Base-by-base conservation (phyloP, 2,113 vertebrate species). In the Thalassoma bifasciatum region DNA sequence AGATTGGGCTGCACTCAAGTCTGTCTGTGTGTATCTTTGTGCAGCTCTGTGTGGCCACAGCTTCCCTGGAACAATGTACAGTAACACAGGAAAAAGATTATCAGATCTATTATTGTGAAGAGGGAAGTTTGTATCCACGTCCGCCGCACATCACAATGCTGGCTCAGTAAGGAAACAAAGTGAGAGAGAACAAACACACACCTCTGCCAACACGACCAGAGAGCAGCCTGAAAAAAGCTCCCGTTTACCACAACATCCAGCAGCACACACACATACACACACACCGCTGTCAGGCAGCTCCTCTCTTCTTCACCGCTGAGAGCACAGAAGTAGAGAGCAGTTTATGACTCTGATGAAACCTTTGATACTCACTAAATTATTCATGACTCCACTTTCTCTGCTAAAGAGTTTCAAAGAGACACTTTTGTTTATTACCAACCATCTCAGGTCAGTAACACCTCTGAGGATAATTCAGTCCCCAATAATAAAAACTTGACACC, bases 21-120 rank as follows among this genome's bases (percentile, higher is more conserved):
- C 16, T 61, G 0, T 37, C 5, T 67, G 42, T 79, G 58, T 66
- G 8, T n/a, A n/a, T n/a, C n/a, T n/a, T n/a, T n/a, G n/a, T n/a
- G n/a, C n/a, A n/a, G n/a, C n/a, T n/a, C n/a, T n/a, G n/a, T n/a
- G n/a, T n/a, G n/a, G n/a, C n/a, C n/a, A n/a, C n/a, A n/a, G n/a
- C 38, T 58, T 79, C 23, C 14, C 30, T 76, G 72, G 66, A 84
- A 87, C 89, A 89, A 87, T 75, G 72, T 73, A 63, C 79, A 84
- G 82, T 66, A 73, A 77, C 64, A 77, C 85, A 89, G 82, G 82
- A 88, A 86, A 83, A 82, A 56, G 67, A 86, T 68, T 49, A 82
- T 81, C 72, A 30, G 69, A 62, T 77, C 87, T 83, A 73, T 82
- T 88, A 44, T 85, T 78, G 87, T 78, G 70, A 66, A 70, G 65